Evolutionary conservation across 2,797 vertebrate genomes (phyloP), one percentile per base, ranked within the genome.

Genomic region (Halcyon leucocephala): DNA sequence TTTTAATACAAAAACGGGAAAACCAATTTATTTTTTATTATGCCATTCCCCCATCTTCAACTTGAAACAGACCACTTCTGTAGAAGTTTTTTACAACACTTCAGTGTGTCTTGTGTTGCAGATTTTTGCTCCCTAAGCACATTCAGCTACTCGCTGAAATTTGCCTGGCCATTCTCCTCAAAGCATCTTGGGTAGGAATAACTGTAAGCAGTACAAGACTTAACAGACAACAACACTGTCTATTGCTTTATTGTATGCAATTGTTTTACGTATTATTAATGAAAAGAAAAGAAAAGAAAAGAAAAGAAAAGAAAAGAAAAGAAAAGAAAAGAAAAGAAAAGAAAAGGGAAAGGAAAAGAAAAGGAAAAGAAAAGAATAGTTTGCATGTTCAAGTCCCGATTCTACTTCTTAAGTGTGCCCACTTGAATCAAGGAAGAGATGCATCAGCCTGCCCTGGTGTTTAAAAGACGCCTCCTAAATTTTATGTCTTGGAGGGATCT

Each of bases 11-110:
- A 85, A 93, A 89, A 77, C 16, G 19, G 35, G 76, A 31, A 78
- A 87, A 93, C 84, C 60, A 79, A 93, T 96, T 93, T 86, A 35
- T 93, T 96, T 96, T 95, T 97, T 90, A 95, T 86, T 81, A 94
- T 78, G 67, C 65, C 89, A 78, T 92, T 89, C 71, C 33, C 49
- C 54, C 58, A 77, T 90, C 82, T 94, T 74, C 95, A 93, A 78
- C 86, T 93, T 62, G 88, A 96, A 96, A 78, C 83, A 94, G 92
- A 91, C 74, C 49, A 78, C 89, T 96, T 95, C 90, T 85, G n/a
- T 6, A 33, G 26, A 88, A 87, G 51, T 61, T 39, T 86, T 94
- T 95, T 97, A 95, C 42, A 94, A 78, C 87, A 85, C 76, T 90
- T 78, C 90, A 95, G 57, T 0, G 1, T 60, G 64, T 80, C 46